These are phyloP conservation scores for Pampusana beccarii DNA, from an alignment of 2,113 vertebrate species.

Conservation along the genomic window DNA sequence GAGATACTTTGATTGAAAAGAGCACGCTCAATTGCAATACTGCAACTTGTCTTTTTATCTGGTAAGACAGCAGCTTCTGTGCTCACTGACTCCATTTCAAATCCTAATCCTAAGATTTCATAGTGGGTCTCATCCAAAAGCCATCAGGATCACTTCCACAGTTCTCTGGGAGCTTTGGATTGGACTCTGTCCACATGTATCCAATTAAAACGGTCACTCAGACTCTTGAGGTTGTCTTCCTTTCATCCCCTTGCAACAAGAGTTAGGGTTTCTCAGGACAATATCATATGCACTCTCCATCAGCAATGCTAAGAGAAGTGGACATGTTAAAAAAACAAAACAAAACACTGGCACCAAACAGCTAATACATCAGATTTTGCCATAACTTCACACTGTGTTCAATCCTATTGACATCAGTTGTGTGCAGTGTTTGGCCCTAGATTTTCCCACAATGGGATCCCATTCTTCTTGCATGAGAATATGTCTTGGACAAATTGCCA, in stretches of 20 bases:
- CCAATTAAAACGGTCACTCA: background rate
- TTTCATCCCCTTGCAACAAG: slow-evolving; percentile 13
- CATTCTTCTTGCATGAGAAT: slow-evolving; percentile 64
- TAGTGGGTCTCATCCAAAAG: background rate
- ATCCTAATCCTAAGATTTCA: background rate
- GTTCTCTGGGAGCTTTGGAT: background rate
- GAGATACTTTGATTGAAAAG: background rate
- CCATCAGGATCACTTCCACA: background rate
- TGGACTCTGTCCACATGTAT: background rate
- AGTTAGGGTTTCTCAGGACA: background rate
- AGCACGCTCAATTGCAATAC: background rate
- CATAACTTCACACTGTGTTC: slow-evolving; percentile 61
- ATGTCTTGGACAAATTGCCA: slow-evolving; percentile 68
- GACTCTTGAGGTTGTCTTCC: background rate
- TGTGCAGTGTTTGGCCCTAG: background rate
- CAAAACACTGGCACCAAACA: background rate
- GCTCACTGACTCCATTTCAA: background rate
- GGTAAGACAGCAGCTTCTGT: background rate
- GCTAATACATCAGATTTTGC: slow-evolving; percentile 28
- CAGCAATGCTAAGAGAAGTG: background rate
- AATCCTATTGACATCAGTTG: slow-evolving; percentile 52
- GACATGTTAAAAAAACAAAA: background rate
- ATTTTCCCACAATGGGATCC: slow-evolving; percentile 61
- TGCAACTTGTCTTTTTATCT: background rate
- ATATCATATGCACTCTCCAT: background rate